Percentiles rank a stretch among this genome's conserved stretches.
These are phyloP conservation scores for Oophaga pumilio DNA, from an alignment of 2,113 vertebrate genomes.

Conservation along the genomic window DNA sequence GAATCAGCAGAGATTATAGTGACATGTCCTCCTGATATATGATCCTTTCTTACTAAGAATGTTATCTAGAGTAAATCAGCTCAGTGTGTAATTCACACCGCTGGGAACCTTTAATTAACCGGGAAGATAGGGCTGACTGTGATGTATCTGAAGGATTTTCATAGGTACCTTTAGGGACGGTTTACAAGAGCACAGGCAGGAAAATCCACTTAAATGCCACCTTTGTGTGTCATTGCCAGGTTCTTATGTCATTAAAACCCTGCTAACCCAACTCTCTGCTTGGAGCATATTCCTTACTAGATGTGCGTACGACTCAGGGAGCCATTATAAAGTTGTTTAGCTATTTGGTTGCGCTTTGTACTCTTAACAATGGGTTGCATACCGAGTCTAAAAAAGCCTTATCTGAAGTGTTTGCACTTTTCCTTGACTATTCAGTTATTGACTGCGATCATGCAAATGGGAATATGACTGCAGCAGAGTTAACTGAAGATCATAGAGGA, in stretches of 20 bases:
- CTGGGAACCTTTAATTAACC: slow-evolving; percentile 44
- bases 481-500: neutral
- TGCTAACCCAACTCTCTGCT: neutral
- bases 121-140: slow-evolving; percentile 25
- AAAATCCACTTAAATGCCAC: slow-evolving; percentile 31
- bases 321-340: neutral
- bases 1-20: slow-evolving; percentile 46
- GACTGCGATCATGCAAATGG: neutral
- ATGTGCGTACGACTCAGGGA: neutral
- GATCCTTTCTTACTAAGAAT: slow-evolving; percentile 36
- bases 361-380: neutral
- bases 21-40: slow-evolving; percentile 38
- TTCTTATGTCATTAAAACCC: slow-evolving; percentile 18
- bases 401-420: neutral
- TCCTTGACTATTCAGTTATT: neutral
- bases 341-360: neutral
- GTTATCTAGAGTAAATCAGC: slow-evolving; percentile 47
- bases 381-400: neutral
- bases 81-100: slow-evolving; percentile 26
- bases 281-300: neutral
- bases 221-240: slow-evolving; percentile 37
- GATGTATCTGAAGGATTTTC: slow-evolving; percentile 35
- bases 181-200: slow-evolving; percentile 24
- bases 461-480: neutral
- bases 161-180: slow-evolving; percentile 17